These are phyloP conservation scores for Sternarchorhynchus goeldii DNA, from an alignment of 2,797 vertebrate species.

Conservation along the genomic window DNA sequence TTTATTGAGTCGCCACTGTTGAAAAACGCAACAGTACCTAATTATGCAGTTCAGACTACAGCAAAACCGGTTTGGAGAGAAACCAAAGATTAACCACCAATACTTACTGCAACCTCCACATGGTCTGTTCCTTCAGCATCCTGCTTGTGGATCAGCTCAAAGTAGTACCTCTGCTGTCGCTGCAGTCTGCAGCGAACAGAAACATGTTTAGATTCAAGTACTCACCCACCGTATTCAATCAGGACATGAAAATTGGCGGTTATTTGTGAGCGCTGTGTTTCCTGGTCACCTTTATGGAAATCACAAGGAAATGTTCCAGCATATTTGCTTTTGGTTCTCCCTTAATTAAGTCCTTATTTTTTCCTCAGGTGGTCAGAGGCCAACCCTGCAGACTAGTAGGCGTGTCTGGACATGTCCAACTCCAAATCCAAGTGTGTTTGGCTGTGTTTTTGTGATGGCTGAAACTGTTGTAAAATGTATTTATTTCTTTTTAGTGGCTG, in stretches of 20 bases:
- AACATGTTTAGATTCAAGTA: not conserved
- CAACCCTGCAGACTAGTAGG: not conserved
- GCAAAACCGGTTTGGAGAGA: not conserved
- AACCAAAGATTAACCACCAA: not conserved
- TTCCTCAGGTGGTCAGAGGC: not conserved
- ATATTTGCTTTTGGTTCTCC: not conserved
- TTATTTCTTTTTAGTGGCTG: not conserved
- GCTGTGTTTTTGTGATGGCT: not conserved
- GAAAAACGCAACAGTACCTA: slow-evolving; percentile 49
- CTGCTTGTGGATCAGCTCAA: slow-evolving; percentile 94
- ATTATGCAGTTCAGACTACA: not conserved
- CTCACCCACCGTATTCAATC: not conserved
- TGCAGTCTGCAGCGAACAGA: slow-evolving; percentile 74
- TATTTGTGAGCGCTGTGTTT: not conserved
- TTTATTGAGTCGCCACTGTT: slow-evolving; percentile 84
- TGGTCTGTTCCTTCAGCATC: slow-evolving; percentile 86
- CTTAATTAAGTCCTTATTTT: not conserved
- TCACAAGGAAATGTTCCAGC: not conserved
- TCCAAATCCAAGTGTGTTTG: not conserved
- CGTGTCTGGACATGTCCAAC: not conserved
- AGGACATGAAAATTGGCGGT: not conserved
- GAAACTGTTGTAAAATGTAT: no score
- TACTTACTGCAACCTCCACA: slow-evolving; percentile 88
- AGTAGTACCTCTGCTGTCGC: slow-evolving; percentile 83
- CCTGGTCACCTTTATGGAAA: not conserved